Percentiles rank a stretch among this genome's conserved stretches.
phyloP scores from a whole-genome alignment of 2,113 vertebrate species.

The Archocentrus centrarchus region DNA sequence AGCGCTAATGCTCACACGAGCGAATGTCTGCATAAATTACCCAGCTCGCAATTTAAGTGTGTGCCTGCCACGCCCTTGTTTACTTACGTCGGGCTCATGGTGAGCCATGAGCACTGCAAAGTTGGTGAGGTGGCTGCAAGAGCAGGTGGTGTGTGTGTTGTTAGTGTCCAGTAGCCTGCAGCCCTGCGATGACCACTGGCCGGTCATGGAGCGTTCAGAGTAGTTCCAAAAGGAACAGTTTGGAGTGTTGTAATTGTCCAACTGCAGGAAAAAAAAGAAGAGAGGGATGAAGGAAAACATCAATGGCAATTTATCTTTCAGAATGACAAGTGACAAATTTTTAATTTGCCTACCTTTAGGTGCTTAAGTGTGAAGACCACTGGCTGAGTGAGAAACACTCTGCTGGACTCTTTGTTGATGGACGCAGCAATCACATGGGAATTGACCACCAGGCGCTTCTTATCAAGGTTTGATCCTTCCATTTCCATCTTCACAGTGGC shows the following conservation, averaged over 20 bases:
- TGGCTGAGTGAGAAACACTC: conserved; percentile 92
- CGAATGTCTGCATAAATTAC: conserved; percentile 67
- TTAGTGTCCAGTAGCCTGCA: conserved; percentile 91
- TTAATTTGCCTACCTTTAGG: conserved; percentile 80
- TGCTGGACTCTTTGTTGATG: conserved; percentile 94
- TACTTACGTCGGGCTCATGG: conserved; percentile 86
- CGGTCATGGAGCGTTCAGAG: conserved; percentile 92
- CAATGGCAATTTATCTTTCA: neutral
- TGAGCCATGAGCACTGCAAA: conserved; percentile 94
- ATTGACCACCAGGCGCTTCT: conserved; percentile 87
- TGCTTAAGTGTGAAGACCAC: conserved; percentile 92
- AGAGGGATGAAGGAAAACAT: neutral
- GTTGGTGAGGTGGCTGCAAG: conserved; percentile 96
- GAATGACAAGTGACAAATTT: neutral
- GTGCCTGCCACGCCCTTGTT: conserved; percentile 40
- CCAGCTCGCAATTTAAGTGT: conserved; percentile 27
- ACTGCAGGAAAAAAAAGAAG: conserved; percentile 65
- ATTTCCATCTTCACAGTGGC: conserved; percentile 90
- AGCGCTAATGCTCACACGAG: conserved; percentile 42
- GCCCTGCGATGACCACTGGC: conserved; percentile 94
- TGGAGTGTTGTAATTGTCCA: conserved; percentile 91
- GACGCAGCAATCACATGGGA: conserved; percentile 92
- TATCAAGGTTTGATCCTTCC: conserved; percentile 74
- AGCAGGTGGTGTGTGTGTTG: conserved; percentile 93
- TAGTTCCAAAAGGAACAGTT: conserved; percentile 99